phyloP scores from a whole-genome alignment of 2,888 invertebrate genomes.

The Apomyelois bistriatella region DNA sequence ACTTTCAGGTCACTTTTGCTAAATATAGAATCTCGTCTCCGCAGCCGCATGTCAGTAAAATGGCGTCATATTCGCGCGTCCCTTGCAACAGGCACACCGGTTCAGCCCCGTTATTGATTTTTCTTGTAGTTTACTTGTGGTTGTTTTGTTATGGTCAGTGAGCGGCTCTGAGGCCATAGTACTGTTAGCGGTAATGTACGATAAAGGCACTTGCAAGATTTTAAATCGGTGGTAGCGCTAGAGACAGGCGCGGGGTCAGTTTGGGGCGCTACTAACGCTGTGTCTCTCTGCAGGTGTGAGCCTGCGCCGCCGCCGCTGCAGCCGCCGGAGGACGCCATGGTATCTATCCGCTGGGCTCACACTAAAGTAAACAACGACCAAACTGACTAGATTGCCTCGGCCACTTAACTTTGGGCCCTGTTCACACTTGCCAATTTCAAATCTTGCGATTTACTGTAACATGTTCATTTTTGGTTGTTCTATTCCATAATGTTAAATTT shows the following conservation, averaged over 20 bases:
- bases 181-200: slow-evolving; percentile 31
- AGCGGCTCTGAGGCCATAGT: slow-evolving; percentile 28
- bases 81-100: slow-evolving; percentile 65
- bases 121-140: slow-evolving; percentile 33
- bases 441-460: slow-evolving; percentile 76
- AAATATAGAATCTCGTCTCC: slow-evolving; percentile 48
- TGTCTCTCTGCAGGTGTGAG: slow-evolving; percentile 81
- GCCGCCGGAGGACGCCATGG: slow-evolving; percentile 75
- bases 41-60: slow-evolving; percentile 72
- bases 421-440: slow-evolving; percentile 76
- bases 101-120: slow-evolving; percentile 62
- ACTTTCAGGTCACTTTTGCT: slow-evolving; percentile 54
- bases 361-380: slow-evolving; percentile 77
- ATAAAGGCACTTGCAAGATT: slow-evolving; percentile 66
- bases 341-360: slow-evolving; percentile 78
- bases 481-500: slow-evolving; percentile 67
- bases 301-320: slow-evolving; percentile 76
- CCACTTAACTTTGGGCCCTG: slow-evolving; percentile 80
- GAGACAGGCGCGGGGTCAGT: slow-evolving; percentile 53
- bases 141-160: slow-evolving; percentile 46
- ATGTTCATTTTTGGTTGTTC: slow-evolving; percentile 71
- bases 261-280: slow-evolving; percentile 77
- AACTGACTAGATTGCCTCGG: slow-evolving; percentile 75
- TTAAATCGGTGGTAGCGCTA: slow-evolving; percentile 68
- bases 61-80: slow-evolving; percentile 76